Base-by-base conservation (phyloP, 2,113 vertebrate genomes). In the Meriones unguiculatus region DNA sequence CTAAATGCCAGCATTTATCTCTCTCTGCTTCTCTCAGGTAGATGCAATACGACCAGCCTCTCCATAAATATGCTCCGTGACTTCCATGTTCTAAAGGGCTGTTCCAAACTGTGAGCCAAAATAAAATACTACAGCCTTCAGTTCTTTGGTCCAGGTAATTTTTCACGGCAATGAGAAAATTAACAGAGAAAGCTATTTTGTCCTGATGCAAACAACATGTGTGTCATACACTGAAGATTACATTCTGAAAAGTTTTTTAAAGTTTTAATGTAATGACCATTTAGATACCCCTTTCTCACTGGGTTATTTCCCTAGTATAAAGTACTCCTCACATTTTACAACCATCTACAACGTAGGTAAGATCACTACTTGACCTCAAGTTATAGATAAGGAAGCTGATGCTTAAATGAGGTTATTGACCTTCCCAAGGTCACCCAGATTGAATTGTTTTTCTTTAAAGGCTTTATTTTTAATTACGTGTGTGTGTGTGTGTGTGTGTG, bases 351-450 rank as follows among this genome's bases (percentile, higher is more conserved):
- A 54, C 25, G 35, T 77, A 80, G 2, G 35, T n/a, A n/a, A n/a
- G 35, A n/a, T 12, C 7, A 72, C 38, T 72, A 72, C n/a, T 72
- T 72, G n/a, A 35, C 11, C 7, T 6, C 13, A 80, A 46, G 82
- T 62, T 38, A 90, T 9, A 95, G 57, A 35, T 50, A 85, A 90
- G 76, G 20, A 94, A 94, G 84, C 38, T 62, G 70, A 92, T 90
- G 28, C 6, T 88, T 59, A 72, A 9, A 85, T 2, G 88, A n/a
- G 52, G 11, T 75, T 41, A 92, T 89, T 32, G 35, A 70, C 25
- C 32, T 96, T 94, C 14, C 50, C 41, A 73, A 94, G 64, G 12
- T 87, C 46, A 93, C 32, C 13, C 15, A 87, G 32, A 69, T 54
- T 41, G 72, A 20, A 75, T 38, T 73, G 0, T 73, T 73, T 38